Evolutionary conservation across 2,113 vertebrate genomes (phyloP).

Genomic region (Etheostoma cragini): DNA sequence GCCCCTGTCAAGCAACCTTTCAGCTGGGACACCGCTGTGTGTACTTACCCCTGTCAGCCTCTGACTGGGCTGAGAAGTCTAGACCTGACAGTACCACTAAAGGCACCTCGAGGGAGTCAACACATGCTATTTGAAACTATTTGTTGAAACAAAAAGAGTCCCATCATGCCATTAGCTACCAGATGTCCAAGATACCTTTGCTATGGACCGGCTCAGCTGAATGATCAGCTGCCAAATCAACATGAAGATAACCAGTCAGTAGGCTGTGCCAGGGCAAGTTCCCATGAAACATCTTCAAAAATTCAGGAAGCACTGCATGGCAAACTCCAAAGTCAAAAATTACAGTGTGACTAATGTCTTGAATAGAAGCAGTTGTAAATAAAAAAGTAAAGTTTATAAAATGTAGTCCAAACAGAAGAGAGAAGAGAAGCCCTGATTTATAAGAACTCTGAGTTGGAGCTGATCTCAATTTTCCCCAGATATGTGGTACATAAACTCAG

Average conservation of each 20-base stretch:
- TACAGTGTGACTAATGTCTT: too few species aligned
- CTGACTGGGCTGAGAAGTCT: constrained; percentile 4
- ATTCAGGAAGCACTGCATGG: not conserved
- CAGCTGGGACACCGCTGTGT: not conserved
- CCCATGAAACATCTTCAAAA: not conserved
- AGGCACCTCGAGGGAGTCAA: not conserved
- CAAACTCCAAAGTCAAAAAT: not conserved
- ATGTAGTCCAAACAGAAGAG: not conserved
- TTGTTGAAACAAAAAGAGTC: not conserved
- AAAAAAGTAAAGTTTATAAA: not conserved
- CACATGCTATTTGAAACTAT: not conserved
- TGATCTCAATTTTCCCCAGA: not conserved
- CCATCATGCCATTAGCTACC: not conserved
- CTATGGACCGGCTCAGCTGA: not conserved
- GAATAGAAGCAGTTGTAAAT: too few species aligned
- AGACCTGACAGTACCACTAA: not conserved
- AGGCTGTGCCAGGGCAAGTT: not conserved
- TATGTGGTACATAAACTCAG: not conserved
- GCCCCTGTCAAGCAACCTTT: not conserved
- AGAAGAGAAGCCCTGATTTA: not conserved
- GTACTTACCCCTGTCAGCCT: not conserved
- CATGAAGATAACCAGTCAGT: constrained; percentile 19
- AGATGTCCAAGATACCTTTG: constrained; percentile 2
- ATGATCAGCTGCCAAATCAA: not conserved
- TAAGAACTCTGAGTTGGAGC: not conserved